Conservation (phyloP, 2,888 invertebrate genomes). For the Ferrisia virgata region DNA sequence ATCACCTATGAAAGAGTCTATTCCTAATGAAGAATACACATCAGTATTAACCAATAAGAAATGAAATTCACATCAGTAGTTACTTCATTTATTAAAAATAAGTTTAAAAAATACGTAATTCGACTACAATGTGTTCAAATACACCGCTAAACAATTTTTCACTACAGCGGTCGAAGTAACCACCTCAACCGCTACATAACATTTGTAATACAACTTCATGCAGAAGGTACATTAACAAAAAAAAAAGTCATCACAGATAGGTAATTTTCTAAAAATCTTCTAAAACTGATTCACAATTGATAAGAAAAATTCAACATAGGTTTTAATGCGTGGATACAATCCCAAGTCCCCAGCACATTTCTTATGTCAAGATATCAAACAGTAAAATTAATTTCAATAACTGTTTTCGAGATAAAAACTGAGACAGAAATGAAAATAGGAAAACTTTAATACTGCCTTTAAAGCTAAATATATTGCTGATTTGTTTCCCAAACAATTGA, state of each 20-base stretch:
- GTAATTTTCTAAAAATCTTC: conserved; percentile 30
- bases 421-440: conserved; percentile 7
- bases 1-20: too few relatives aligned
- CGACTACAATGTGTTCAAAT: conserved; percentile 39
- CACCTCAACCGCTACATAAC: conserved; percentile 33
- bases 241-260: conserved; percentile 43
- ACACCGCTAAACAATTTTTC: conserved; percentile 40
- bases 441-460: conserved; percentile 29
- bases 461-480: conserved; percentile 4
- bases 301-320: neutral
- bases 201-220: conserved; percentile 39
- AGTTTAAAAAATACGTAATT: conserved; percentile 40
- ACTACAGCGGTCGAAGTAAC: conserved; percentile 27
- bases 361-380: neutral
- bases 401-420: neutral
- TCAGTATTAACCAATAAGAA: too few relatives aligned
- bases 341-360: neutral
- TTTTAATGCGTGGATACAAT: neutral
- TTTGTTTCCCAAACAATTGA: neutral
- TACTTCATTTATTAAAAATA: conserved; percentile 43
- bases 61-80: conserved; percentile 10
- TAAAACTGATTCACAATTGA: conserved; percentile 7
- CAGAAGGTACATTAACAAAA: conserved; percentile 40
- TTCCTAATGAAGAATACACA: too few relatives aligned
- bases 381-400: conserved; percentile 6